Evolutionary conservation across 2,888 invertebrate species (phyloP).

Genomic region (Thecophora atra): DNA sequence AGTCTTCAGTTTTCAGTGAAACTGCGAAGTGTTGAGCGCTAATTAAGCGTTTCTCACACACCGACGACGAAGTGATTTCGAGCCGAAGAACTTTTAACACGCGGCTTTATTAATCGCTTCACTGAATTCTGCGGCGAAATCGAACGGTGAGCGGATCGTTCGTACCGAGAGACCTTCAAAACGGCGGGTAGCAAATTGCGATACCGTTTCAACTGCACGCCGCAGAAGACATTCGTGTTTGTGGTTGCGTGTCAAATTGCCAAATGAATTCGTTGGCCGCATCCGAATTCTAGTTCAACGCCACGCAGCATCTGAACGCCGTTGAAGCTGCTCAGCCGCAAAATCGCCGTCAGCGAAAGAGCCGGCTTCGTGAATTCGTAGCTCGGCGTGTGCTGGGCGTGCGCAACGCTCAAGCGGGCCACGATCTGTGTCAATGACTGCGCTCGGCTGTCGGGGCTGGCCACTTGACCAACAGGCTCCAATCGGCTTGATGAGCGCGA

Average conservation of each 20-base stretch:
- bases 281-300: constrained; percentile 27
- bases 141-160: not conserved
- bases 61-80: too few species aligned
- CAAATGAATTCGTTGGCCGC: not conserved
- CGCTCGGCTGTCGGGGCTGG: not conserved
- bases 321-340: not conserved
- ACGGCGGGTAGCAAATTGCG: not conserved
- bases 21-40: too few species aligned
- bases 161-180: constrained; percentile 10
- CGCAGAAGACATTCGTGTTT: not conserved
- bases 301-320: not conserved
- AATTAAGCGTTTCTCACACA: too few species aligned
- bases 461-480: too few species aligned
- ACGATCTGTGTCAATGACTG: constrained; percentile 35
- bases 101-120: too few species aligned
- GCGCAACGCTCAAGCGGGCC: constrained; percentile 1
- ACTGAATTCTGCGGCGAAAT: too few species aligned
- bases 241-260: not conserved
- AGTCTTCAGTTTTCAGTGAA: too few species aligned
- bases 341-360: not conserved
- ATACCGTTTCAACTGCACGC: constrained; percentile 4
- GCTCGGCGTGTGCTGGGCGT: not conserved
- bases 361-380: not conserved
- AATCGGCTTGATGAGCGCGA: too few species aligned
- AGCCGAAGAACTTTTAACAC: too few species aligned